A percentile compares a stretch with the other conserved stretches of the same genome.
phyloP scores from a whole-genome alignment of 2,113 vertebrate genomes.

The Corythornis vintsioides region DNA sequence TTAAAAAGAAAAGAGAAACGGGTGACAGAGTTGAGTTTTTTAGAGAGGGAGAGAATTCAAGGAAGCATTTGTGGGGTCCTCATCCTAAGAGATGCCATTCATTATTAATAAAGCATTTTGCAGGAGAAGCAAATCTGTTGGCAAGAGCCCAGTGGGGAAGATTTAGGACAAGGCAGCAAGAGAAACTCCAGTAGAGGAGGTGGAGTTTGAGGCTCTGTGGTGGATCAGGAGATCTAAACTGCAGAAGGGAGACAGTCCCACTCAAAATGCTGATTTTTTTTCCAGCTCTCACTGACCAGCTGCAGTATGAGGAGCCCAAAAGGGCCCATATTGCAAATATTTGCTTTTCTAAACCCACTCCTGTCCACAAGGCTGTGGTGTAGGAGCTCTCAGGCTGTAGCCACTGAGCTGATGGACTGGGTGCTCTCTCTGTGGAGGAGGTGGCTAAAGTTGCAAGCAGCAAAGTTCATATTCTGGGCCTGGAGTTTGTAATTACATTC shows the following conservation, averaged over 20 bases:
- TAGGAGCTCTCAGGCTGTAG: background rate
- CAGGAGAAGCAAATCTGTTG: background rate
- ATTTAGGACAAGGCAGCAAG: background rate
- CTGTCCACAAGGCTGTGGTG: background rate
- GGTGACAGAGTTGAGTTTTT: background rate
- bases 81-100: background rate
- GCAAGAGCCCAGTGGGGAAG: background rate
- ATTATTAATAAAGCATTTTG: background rate
- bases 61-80: background rate
- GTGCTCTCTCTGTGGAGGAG: background rate
- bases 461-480: constrained; percentile 34
- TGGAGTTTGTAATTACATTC: constrained; percentile 20
- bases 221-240: background rate
- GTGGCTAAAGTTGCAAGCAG: constrained; percentile 30
- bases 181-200: background rate
- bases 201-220: background rate
- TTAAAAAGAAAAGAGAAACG: background rate
- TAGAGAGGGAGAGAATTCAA: background rate
- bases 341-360: background rate
- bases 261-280: background rate
- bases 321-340: background rate
- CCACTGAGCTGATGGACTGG: background rate
- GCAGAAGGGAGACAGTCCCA: background rate
- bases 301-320: background rate
- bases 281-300: background rate